Conservation (phyloP, 2,888 invertebrate species). For the Eupithecia centaureata region DNA sequence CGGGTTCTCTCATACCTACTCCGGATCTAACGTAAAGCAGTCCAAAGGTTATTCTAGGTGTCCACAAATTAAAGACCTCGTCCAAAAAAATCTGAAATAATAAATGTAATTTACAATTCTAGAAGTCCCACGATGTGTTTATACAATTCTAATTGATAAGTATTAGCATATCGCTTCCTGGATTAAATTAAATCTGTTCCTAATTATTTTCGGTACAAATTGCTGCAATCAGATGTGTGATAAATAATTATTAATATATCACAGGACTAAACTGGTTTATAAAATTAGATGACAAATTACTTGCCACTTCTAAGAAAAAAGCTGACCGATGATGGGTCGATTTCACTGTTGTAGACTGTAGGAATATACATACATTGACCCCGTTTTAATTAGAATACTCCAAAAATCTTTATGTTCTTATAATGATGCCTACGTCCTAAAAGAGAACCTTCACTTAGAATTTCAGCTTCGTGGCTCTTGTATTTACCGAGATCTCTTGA, state of each 20-base stretch:
- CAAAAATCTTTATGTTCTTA: no score
- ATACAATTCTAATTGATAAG: constrained; percentile 26
- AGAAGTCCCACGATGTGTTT: constrained; percentile 20
- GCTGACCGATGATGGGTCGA: no score
- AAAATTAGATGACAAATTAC: background rate
- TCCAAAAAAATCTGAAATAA: background rate
- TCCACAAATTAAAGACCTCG: constrained; percentile 9
- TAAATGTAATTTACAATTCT: constrained; percentile 22
- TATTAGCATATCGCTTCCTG: constrained; percentile 31
- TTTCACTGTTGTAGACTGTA: no score
- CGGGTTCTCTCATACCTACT: background rate
- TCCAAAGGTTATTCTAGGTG: background rate
- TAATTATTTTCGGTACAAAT: constrained; percentile 26
- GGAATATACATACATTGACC: no score
- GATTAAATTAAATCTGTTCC: constrained; percentile 26
- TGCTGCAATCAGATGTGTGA: constrained; percentile 26
- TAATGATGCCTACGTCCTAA: no score
- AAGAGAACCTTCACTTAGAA: no score
- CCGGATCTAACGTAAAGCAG: background rate
- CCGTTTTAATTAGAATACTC: no score
- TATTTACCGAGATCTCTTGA: no score
- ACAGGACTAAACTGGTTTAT: background rate
- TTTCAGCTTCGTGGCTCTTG: no score
- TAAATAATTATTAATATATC: constrained; percentile 13
- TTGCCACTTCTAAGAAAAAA: background rate